Evolutionary conservation across 1,140 invertebrate genomes (phyloP).

Genomic region (Hylaeus volcanicus): DNA sequence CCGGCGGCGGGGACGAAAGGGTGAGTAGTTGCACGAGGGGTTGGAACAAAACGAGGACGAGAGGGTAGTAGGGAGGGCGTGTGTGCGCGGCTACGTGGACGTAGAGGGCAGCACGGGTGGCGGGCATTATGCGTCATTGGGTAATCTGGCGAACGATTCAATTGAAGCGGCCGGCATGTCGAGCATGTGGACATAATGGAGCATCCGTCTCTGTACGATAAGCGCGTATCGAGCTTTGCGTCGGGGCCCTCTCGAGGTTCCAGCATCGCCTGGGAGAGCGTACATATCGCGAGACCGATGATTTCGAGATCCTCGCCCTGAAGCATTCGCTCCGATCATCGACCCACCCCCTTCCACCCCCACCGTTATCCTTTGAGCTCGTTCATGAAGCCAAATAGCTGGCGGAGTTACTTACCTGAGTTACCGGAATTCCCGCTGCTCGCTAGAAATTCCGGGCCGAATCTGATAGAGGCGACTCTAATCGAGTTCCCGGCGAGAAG

Average conservation of each 20-base stretch:
- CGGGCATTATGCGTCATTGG: constrained; percentile 79
- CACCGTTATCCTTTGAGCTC: constrained; percentile 39
- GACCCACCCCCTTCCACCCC: neutral
- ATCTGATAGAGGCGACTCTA: constrained; percentile 5
- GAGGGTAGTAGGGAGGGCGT: neutral
- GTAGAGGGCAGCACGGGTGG: constrained; percentile 60
- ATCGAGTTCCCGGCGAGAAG: neutral
- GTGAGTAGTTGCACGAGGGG: neutral
- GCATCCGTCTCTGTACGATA: constrained; percentile 78
- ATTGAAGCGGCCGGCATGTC: constrained; percentile 78
- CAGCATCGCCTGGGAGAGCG: constrained; percentile 40
- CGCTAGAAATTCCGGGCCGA: neutral
- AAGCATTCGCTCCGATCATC: constrained; percentile 41
- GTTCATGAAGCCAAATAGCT: constrained; percentile 54
- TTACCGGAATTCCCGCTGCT: constrained; percentile 30
- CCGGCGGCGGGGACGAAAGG: constrained; percentile 26
- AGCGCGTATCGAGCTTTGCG: constrained; percentile 67
- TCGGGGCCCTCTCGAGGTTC: constrained; percentile 48
- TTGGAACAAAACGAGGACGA: constrained; percentile 17
- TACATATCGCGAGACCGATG: constrained; percentile 59
- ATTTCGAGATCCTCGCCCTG: constrained; percentile 33
- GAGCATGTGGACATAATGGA: constrained; percentile 80
- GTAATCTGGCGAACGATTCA: constrained; percentile 80
- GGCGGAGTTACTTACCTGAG: constrained; percentile 36
- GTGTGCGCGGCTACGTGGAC: neutral